These are phyloP conservation scores for Danaus chrysippus DNA, from an alignment of 2,888 invertebrate species.

Conservation along the genomic window DNA sequence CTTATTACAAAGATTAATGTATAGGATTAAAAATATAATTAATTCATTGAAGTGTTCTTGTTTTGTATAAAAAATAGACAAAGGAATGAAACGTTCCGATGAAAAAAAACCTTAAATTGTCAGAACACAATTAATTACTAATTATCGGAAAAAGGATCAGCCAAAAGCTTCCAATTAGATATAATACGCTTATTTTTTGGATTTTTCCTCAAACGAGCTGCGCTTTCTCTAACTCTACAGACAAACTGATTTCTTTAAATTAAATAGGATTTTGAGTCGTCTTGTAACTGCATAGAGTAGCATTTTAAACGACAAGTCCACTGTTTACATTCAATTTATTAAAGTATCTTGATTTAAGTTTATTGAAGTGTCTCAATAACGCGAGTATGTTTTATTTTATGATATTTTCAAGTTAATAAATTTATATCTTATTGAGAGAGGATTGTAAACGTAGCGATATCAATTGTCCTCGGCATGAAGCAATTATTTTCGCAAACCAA, in stretches of 20 bases:
- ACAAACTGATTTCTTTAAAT: background rate
- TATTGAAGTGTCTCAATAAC: slow-evolving; percentile 16
- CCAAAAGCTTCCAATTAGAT: slow-evolving; percentile 1
- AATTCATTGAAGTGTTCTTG: too few species aligned
- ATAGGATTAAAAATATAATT: too few species aligned
- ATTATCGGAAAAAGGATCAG: slow-evolving; percentile 2
- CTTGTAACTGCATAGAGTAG: background rate
- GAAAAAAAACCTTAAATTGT: slow-evolving; percentile 1
- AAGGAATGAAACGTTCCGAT: too few species aligned
- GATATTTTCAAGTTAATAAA: slow-evolving; percentile 18
- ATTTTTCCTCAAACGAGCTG: background rate
- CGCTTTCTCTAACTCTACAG: background rate
- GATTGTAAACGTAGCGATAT: too few species aligned
- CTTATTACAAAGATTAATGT: too few species aligned
- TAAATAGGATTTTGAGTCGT: background rate
- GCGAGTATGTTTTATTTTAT: slow-evolving; percentile 24
- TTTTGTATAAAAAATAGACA: too few species aligned
- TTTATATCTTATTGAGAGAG: slow-evolving; percentile 12
- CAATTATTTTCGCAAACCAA: too few species aligned
- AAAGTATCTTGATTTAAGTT: background rate
- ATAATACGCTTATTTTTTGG: background rate
- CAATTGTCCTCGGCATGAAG: too few species aligned
- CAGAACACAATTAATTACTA: background rate
- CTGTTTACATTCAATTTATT: slow-evolving; percentile 1
- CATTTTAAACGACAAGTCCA: background rate